Conservation (phyloP, 2,113 vertebrate species). For the Callopanchax toddi region DNA sequence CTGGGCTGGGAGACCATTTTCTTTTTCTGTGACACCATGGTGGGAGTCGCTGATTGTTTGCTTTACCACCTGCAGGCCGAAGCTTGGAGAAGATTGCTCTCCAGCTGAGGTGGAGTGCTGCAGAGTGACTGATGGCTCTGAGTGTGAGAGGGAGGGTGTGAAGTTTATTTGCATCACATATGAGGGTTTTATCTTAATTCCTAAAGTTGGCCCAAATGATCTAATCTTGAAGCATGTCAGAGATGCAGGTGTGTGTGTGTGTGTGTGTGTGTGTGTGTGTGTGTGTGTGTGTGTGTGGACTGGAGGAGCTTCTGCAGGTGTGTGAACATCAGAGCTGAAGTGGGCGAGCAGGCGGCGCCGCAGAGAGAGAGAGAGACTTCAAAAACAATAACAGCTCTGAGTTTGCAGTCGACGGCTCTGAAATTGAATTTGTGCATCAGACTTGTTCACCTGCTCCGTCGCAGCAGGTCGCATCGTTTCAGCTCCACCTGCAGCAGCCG, state of each 20-base stretch:
- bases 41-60: slow-evolving; percentile 68
- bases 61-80: slow-evolving; percentile 62
- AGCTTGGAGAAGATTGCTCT: slow-evolving; percentile 62
- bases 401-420: slow-evolving; percentile 36
- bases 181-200: slow-evolving; percentile 1
- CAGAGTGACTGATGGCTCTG: slow-evolving; percentile 55
- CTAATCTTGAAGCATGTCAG: background rate
- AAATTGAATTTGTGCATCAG: slow-evolving; percentile 58
- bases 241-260: background rate
- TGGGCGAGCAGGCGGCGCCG: slow-evolving; percentile 11
- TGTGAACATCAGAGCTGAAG: slow-evolving; percentile 18
- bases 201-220: slow-evolving; percentile 1
- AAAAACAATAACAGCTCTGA: slow-evolving; percentile 43
- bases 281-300: slow-evolving; percentile 19
- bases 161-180: slow-evolving; percentile 4
- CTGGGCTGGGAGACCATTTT: slow-evolving; percentile 47
- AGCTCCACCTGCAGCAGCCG: slow-evolving; percentile 19
- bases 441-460: slow-evolving; percentile 43
- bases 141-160: slow-evolving; percentile 7
- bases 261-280: background rate
- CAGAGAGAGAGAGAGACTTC: no score
- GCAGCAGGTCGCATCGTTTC: slow-evolving; percentile 39
- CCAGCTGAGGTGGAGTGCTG: slow-evolving; percentile 38
- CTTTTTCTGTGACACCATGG: slow-evolving; percentile 38
- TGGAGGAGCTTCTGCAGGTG: background rate